These are phyloP conservation scores for Maniola hyperantus DNA, from an alignment of 2,888 invertebrate genomes.

Conservation along the genomic window DNA sequence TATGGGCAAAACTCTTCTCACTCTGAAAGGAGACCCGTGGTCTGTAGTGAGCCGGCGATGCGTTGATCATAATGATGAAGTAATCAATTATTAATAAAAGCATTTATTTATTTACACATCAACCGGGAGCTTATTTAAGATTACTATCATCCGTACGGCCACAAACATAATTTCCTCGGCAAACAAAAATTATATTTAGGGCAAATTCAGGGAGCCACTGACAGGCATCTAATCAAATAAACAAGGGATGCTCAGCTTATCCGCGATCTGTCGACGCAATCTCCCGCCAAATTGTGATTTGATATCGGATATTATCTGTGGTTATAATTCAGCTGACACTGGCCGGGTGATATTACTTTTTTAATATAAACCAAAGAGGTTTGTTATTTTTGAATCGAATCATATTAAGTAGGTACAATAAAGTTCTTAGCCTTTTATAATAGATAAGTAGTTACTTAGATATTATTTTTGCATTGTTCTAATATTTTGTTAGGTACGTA, in stretches of 20 bases:
- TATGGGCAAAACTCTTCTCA: too few relatives aligned
- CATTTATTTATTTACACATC: conserved; percentile 13
- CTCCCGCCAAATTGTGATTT: conserved; percentile 72
- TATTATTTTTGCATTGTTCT: too few relatives aligned
- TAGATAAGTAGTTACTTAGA: too few relatives aligned
- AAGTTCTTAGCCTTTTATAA: too few relatives aligned
- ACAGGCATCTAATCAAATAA: conserved; percentile 64
- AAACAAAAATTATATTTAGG: conserved; percentile 57
- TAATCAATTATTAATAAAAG: background rate
- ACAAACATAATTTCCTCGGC: conserved; percentile 50
- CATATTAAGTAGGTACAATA: background rate
- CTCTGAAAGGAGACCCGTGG: too few relatives aligned
- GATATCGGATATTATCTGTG: conserved; percentile 61
- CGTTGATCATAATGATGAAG: too few relatives aligned
- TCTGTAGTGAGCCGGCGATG: too few relatives aligned
- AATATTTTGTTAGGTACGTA: too few relatives aligned
- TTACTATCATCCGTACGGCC: conserved; percentile 40
- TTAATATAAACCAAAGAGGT: conserved; percentile 30
- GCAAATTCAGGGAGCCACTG: conserved; percentile 59
- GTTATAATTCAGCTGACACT: conserved; percentile 42
- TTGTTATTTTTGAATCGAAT: conserved; percentile 17
- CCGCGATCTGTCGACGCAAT: conserved; percentile 66
- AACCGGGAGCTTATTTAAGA: conserved; percentile 20
- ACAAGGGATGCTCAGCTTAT: conserved; percentile 59
- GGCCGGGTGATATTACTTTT: conserved; percentile 52